Conservation (phyloP, 2,888 invertebrate genomes). For the Heteromyza rotundicornis region DNA sequence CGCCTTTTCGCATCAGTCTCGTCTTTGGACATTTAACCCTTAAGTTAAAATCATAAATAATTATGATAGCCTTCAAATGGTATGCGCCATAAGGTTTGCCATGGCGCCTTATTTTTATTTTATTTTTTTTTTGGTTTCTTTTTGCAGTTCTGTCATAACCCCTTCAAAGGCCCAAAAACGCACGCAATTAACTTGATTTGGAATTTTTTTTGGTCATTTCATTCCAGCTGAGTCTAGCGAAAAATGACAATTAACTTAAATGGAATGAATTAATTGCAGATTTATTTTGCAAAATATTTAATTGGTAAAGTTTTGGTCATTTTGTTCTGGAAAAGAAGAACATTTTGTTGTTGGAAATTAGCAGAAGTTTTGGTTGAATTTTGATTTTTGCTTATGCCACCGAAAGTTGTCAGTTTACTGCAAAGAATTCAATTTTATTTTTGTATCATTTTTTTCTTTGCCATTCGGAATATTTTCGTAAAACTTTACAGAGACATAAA, state of each 20-base stretch:
- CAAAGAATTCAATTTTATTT: no score
- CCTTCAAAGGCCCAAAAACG: conserved; percentile 1
- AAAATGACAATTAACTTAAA: conserved; percentile 36
- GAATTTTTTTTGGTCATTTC: background rate
- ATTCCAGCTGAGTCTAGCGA: conserved; percentile 14
- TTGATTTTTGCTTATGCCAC: background rate
- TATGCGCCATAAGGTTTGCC: conserved; percentile 27
- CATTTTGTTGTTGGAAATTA: background rate
- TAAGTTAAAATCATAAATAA: conserved; percentile 43
- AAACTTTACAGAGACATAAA: no score
- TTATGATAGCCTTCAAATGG: conserved; percentile 46
- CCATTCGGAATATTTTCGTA: no score
- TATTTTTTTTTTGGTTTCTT: no score
- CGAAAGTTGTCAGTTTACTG: background rate
- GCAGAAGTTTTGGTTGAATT: background rate
- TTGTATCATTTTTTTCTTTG: no score
- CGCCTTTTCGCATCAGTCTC: conserved; percentile 49
- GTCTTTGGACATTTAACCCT: conserved; percentile 28
- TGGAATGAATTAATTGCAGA: conserved; percentile 17
- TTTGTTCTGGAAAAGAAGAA: conserved; percentile 20
- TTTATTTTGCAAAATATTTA: background rate
- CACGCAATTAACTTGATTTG: conserved; percentile 33
- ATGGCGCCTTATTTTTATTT: no score
- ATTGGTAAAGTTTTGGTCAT: conserved; percentile 14
- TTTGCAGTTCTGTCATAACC: conserved; percentile 15